Percentiles rank a stretch among this genome's conserved stretches.
Conservation (phyloP, 2,888 invertebrate genomes). For the Athalia cordata region DNA sequence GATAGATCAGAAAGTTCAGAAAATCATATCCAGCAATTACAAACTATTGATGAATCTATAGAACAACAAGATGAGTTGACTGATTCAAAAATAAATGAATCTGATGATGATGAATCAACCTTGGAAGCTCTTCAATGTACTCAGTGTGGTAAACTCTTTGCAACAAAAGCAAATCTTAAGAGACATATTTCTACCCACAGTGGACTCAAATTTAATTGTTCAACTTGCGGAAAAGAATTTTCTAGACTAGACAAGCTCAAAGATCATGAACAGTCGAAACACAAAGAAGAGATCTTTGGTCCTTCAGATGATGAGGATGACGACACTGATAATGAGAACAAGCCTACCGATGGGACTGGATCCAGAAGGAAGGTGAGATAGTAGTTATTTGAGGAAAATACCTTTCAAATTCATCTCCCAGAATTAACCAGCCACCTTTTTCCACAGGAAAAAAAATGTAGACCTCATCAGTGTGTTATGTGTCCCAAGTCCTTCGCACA, state of each 20-base stretch:
- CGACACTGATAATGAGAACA: constrained; percentile 62
- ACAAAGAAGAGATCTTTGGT: constrained; percentile 64
- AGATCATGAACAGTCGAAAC: constrained; percentile 68
- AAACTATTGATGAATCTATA: constrained; percentile 26
- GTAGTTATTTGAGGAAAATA: neutral
- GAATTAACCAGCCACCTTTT: neutral
- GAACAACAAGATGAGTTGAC: constrained; percentile 46
- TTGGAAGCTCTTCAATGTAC: constrained; percentile 65
- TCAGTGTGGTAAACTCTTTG: constrained; percentile 67
- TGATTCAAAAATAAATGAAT: constrained; percentile 48
- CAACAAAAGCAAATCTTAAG: constrained; percentile 67
- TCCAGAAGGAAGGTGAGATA: constrained; percentile 62
- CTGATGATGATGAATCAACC: constrained; percentile 56
- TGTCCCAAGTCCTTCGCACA: constrained; percentile 69
- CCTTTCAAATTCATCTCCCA: neutral
- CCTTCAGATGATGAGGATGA: constrained; percentile 62
- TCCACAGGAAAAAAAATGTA: constrained; percentile 62
- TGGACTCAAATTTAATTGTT: constrained; percentile 66
- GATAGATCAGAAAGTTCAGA: constrained; percentile 45
- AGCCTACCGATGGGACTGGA: constrained; percentile 53
- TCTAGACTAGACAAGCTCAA: constrained; percentile 66
- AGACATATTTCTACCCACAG: constrained; percentile 68
- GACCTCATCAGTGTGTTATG: constrained; percentile 65
- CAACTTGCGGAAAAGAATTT: constrained; percentile 66
- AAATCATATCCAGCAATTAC: constrained; percentile 33